A percentile compares a stretch with the other conserved stretches of the same genome.
Conservation (phyloP, 2,888 invertebrate species). For the Cheilosia vulpina region DNA sequence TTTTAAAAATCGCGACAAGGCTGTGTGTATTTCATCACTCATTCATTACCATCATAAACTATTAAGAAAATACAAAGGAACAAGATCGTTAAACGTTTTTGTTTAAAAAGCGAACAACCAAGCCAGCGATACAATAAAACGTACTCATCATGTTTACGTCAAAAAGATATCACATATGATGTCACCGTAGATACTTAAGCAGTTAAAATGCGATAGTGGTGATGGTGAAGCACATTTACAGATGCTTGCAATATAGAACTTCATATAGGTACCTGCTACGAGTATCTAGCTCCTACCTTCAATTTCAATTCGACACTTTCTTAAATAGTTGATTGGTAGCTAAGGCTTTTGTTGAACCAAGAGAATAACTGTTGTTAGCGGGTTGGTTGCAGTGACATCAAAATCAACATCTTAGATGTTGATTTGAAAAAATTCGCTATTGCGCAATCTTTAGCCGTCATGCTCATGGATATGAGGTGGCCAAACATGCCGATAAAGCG, state of each 20-base stretch:
- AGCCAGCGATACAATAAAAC: background rate
- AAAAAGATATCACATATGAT: conserved; percentile 27
- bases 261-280: too few relatives aligned
- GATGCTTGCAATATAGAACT: background rate
- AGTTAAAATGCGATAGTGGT: background rate
- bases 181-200: conserved; percentile 5
- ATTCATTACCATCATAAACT: conserved; percentile 21
- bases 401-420: too few relatives aligned
- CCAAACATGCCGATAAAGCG: too few relatives aligned
- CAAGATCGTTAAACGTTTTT: conserved; percentile 29
- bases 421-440: too few relatives aligned
- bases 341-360: too few relatives aligned
- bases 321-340: too few relatives aligned
- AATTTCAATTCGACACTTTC: too few relatives aligned
- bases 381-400: too few relatives aligned
- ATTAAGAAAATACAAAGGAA: conserved; percentile 29
- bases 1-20: conserved; percentile 4
- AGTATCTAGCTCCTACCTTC: too few relatives aligned
- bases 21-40: conserved; percentile 1
- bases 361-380: too few relatives aligned
- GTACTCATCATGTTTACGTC: background rate
- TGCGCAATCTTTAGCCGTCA: too few relatives aligned
- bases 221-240: background rate
- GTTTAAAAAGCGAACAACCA: background rate
- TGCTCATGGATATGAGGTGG: too few relatives aligned